Evolutionary conservation across 2,888 invertebrate species (phyloP).

Genomic region (Calameuta pallipes): DNA sequence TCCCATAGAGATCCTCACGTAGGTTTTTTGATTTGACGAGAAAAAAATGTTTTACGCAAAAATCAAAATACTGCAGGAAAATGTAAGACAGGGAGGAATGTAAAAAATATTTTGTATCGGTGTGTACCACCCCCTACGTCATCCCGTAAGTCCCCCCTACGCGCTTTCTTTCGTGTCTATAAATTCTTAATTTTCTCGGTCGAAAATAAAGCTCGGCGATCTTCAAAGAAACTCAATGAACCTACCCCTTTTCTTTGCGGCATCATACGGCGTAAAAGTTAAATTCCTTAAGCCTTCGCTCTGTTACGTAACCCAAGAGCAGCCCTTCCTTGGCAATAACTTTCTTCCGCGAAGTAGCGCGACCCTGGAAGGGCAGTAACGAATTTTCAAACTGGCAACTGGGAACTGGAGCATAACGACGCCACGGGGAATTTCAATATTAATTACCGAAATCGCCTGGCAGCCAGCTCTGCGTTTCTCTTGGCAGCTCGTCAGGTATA

Average conservation of each 20-base stretch:
- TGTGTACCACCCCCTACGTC: background rate
- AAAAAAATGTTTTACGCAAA: too few relatives aligned
- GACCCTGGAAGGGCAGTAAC: slow-evolving; percentile 16
- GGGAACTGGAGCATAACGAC: slow-evolving; percentile 26
- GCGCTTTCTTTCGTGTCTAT: background rate
- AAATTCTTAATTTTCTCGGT: background rate
- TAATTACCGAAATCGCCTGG: background rate
- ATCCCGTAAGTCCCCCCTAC: background rate
- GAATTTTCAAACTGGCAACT: slow-evolving; percentile 22
- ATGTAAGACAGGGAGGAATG: too few relatives aligned
- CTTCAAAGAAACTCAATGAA: slow-evolving; percentile 37
- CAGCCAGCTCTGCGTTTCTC: background rate
- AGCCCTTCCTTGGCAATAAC: background rate
- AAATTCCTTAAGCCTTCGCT: slow-evolving; percentile 14
- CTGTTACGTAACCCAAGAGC: background rate
- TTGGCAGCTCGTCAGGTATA: background rate
- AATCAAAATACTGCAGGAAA: too few relatives aligned
- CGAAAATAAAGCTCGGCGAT: slow-evolving; percentile 5
- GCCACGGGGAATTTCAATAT: slow-evolving; percentile 21
- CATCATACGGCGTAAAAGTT: slow-evolving; percentile 19
- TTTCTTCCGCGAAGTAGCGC: background rate
- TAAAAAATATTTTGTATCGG: background rate
- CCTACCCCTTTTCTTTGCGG: slow-evolving; percentile 18
- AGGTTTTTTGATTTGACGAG: too few relatives aligned
- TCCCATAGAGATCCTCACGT: background rate